Evolutionary conservation across 1,140 invertebrate genomes (phyloP).

Genomic region (Temnothorax nylanderi): DNA sequence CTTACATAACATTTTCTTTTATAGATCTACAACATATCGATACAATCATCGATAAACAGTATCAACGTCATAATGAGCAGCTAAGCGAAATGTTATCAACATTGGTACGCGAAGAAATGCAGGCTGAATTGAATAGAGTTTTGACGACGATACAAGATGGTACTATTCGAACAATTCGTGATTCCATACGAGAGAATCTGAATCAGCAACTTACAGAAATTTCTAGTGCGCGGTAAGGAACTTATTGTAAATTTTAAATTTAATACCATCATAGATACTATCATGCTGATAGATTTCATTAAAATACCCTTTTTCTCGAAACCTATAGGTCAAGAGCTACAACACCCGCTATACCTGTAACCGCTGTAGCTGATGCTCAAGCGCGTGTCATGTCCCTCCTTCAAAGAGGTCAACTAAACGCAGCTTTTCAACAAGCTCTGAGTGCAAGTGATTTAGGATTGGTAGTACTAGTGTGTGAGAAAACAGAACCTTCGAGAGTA

Average conservation of each 20-base stretch:
- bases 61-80: slow-evolving; percentile 79
- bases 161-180: slow-evolving; percentile 79
- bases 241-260: background rate
- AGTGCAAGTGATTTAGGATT: slow-evolving; percentile 93
- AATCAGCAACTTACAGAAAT: slow-evolving; percentile 83
- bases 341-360: slow-evolving; percentile 80
- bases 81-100: slow-evolving; percentile 78
- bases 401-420: slow-evolving; percentile 91
- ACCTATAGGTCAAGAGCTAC: slow-evolving; percentile 87
- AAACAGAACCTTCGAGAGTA: slow-evolving; percentile 91
- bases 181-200: slow-evolving; percentile 82
- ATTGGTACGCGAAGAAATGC: slow-evolving; percentile 80
- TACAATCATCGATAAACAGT: slow-evolving; percentile 77
- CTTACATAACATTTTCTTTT: slow-evolving; percentile 42
- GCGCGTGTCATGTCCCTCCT: slow-evolving; percentile 92
- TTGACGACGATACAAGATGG: slow-evolving; percentile 79
- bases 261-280: background rate
- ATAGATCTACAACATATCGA: slow-evolving; percentile 82
- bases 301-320: background rate
- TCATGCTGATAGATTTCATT: background rate
- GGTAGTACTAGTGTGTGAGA: slow-evolving; percentile 94
- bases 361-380: slow-evolving; percentile 84
- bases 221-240: slow-evolving; percentile 79
- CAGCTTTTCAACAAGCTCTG: slow-evolving; percentile 95
- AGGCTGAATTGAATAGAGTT: slow-evolving; percentile 79